phyloP scores from a whole-genome alignment of 2,113 vertebrate species.

The Epinephelus cyanopodus region DNA sequence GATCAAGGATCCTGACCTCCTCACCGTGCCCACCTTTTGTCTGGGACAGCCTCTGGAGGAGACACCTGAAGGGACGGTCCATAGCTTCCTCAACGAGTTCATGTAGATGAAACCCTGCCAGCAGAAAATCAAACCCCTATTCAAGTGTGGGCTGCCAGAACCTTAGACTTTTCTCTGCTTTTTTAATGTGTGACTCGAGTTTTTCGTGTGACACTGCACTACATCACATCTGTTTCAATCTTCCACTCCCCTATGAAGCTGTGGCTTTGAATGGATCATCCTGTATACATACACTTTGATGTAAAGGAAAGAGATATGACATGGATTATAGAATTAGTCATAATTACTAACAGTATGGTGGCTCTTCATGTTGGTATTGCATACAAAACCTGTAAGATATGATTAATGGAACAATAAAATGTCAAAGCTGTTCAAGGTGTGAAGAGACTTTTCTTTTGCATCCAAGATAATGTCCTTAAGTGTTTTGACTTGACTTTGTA shows the following conservation, averaged over 20 bases:
- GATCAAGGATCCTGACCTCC: constrained; percentile 77
- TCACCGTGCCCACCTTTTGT: constrained; percentile 69
- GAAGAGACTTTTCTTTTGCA: constrained; percentile 13
- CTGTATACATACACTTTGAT: constrained; percentile 53
- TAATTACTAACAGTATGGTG: constrained; percentile 72
- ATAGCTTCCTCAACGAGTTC: constrained; percentile 75
- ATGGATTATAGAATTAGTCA: constrained; percentile 62
- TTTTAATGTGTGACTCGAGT: constrained; percentile 21
- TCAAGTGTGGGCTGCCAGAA: constrained; percentile 42
- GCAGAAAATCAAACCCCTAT: constrained; percentile 35
- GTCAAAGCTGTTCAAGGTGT: constrained; percentile 63
- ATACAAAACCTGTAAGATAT: constrained; percentile 72
- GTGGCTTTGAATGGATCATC: constrained; percentile 62
- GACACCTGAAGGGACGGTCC: constrained; percentile 74
- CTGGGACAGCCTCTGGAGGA: constrained; percentile 66
- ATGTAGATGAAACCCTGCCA: constrained; percentile 56
- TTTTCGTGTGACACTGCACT: constrained; percentile 53
- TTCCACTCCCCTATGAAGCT: constrained; percentile 49
- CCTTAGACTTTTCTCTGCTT: constrained; percentile 56
- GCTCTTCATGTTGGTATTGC: constrained; percentile 65
- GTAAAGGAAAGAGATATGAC: constrained; percentile 41
- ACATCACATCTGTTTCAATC: constrained; percentile 57
- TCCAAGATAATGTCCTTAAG: not conserved
- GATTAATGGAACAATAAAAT: constrained; percentile 78
- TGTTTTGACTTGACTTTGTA: not conserved